A percentile compares a stretch with the other conserved stretches of the same genome.
Conservation (phyloP, 2,113 vertebrate genomes). For the Gnathonemus longibarbis region DNA sequence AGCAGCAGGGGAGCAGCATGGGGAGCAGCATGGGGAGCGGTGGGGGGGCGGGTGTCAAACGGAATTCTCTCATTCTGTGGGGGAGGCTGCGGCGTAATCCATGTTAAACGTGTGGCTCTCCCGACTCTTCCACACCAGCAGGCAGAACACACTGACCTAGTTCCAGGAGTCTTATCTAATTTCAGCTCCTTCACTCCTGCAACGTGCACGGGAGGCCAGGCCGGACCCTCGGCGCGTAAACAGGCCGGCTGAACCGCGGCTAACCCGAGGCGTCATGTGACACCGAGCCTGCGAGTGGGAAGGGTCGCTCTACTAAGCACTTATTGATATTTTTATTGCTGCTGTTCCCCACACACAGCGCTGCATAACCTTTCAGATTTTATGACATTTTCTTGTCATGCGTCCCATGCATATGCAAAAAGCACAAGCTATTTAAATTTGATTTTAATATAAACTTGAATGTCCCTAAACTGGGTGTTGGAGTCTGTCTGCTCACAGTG, state of each 20-base stretch:
- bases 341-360: background rate
- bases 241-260: slow-evolving; percentile 6
- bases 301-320: background rate
- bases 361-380: background rate
- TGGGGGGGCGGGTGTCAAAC: background rate
- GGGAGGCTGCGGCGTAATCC: background rate
- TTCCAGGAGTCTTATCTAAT: slow-evolving; percentile 41
- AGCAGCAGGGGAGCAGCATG: background rate
- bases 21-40: background rate
- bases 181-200: background rate
- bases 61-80: background rate
- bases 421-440: background rate
- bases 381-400: background rate
- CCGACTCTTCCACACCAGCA: slow-evolving; percentile 31
- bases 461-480: background rate
- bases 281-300: background rate
- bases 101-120: slow-evolving; percentile 1
- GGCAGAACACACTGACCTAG: slow-evolving; percentile 45
- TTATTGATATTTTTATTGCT: background rate
- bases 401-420: background rate
- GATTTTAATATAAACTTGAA: background rate
- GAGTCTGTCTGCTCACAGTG: background rate
- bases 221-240: background rate
- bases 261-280: slow-evolving; percentile 10
- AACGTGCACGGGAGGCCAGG: background rate